These are phyloP conservation scores for Zelostemma sp. DNA, from an alignment of 1,140 invertebrate genomes.

Conservation along the genomic window DNA sequence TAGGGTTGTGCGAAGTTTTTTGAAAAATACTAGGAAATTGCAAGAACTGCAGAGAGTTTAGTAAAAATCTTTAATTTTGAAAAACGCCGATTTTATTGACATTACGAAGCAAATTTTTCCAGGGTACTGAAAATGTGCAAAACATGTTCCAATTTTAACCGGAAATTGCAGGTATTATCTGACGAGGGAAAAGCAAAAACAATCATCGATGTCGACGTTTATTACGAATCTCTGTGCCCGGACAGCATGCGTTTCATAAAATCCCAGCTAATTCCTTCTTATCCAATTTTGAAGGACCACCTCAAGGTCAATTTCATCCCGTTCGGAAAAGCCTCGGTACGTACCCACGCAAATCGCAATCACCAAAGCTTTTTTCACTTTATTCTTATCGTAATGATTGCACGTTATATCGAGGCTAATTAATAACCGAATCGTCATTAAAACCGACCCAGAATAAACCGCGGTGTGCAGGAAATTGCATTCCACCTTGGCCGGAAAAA, in stretches of 20 bases:
- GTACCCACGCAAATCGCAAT: constrained; percentile 25
- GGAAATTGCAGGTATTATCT: too few species aligned
- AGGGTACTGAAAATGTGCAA: too few species aligned
- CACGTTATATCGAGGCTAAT: neutral
- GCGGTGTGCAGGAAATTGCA: neutral
- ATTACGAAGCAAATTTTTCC: too few species aligned
- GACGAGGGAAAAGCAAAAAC: constrained; percentile 16
- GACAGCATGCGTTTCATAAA: constrained; percentile 80
- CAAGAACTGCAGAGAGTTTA: too few species aligned
- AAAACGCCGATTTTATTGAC: too few species aligned
- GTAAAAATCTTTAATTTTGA: too few species aligned
- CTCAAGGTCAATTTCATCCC: constrained; percentile 63
- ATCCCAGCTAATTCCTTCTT: constrained; percentile 62
- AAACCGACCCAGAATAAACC: neutral
- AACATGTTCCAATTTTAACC: too few species aligned
- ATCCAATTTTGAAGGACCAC: constrained; percentile 45
- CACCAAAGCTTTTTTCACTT: neutral
- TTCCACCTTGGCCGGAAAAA: neutral
- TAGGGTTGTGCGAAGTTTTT: too few species aligned
- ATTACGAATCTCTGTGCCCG: constrained; percentile 86
- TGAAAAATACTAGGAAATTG: too few species aligned
- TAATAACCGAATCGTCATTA: neutral
- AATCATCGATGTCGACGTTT: constrained; percentile 67
- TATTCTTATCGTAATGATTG: neutral
- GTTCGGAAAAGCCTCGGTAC: constrained; percentile 83